Evolutionary conservation across 2,113 vertebrate genomes (phyloP), one percentile per base, ranked within the genome.

Genomic region (Eira barbara): DNA sequence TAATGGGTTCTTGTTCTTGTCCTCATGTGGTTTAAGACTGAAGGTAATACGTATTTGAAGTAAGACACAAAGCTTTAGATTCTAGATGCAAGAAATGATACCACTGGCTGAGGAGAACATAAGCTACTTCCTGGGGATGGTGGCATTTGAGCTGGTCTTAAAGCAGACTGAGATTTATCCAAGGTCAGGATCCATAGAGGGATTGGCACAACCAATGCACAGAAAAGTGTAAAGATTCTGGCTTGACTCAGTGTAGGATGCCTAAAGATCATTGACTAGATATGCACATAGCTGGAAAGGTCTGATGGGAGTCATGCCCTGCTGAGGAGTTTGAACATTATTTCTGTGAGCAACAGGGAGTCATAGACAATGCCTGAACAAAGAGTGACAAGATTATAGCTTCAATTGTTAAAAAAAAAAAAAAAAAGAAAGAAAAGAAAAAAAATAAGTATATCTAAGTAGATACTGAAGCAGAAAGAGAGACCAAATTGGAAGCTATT

Each of bases 401-500:
- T 95, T 89, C 42, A 69, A 7, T 4, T 76, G 18, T 87, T 17
- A 71, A 94, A 71, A 4, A 34, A 34, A 2, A 55, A 36, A 3
- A 61, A 83, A 55, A 45, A 9, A 34, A 57, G 52, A 11, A 15
- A 14, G 31, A 3, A 34, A 27, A 2, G 36, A 45, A 76, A 55
- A 55, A 47, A 49, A 57, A 63, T 79, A 20, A 69, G 18, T 92
- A 31, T 71, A 59, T 96, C 27, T 42, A 61, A 97, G 18, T 65
- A 85, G 89, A 93, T 45, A 47, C 92, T 80, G 63, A 57, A 80
- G 36, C 21, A 92, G 29, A 92, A 80, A 89, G 80, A 69, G 39
- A 92, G 63, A 76, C 25, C 49, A 95, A 84, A 71, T 84, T 83
- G 73, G 25, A 93, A 92, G 49, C 55, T 76, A 45, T 97, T 95